These are phyloP conservation scores for Enteromius mattozi DNA, from an alignment of 2,797 vertebrate genomes.

Conservation along the genomic window DNA sequence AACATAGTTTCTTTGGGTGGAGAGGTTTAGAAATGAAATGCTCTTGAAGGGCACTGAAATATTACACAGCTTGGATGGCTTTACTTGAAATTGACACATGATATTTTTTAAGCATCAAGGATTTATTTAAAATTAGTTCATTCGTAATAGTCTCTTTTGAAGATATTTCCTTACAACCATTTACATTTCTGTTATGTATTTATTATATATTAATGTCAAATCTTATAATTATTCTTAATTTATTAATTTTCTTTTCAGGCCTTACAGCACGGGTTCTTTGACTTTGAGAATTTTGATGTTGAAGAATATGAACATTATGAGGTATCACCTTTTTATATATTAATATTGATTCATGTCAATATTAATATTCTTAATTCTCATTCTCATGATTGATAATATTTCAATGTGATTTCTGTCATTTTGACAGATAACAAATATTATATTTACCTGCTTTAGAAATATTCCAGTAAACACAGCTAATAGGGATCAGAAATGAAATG, in stretches of 20 bases:
- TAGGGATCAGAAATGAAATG: not conserved
- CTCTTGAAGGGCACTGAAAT: not conserved
- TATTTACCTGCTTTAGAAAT: not conserved
- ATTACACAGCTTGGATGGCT: not conserved
- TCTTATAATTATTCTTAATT: conserved; percentile 22
- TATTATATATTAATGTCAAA: not conserved
- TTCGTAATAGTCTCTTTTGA: not conserved
- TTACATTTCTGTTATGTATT: not conserved
- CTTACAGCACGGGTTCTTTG: conserved; percentile 87
- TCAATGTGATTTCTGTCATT: not conserved
- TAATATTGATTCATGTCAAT: not conserved
- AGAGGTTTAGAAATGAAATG: not conserved
- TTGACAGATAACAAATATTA: not conserved
- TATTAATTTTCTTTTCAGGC: conserved; percentile 74
- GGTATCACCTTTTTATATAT: conserved; percentile 70
- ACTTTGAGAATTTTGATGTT: conserved; percentile 90
- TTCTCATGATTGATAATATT: not conserved
- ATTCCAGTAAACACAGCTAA: not conserved
- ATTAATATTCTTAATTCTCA: not conserved
- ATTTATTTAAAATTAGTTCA: not conserved
- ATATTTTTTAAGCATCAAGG: not conserved
- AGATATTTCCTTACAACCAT: not conserved
- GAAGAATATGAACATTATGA: conserved; percentile 95
- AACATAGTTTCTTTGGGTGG: not conserved
- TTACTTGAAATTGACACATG: not conserved